Evolutionary conservation across 2,113 vertebrate species (phyloP).

Genomic region (Ceuthmochares aereus): DNA sequence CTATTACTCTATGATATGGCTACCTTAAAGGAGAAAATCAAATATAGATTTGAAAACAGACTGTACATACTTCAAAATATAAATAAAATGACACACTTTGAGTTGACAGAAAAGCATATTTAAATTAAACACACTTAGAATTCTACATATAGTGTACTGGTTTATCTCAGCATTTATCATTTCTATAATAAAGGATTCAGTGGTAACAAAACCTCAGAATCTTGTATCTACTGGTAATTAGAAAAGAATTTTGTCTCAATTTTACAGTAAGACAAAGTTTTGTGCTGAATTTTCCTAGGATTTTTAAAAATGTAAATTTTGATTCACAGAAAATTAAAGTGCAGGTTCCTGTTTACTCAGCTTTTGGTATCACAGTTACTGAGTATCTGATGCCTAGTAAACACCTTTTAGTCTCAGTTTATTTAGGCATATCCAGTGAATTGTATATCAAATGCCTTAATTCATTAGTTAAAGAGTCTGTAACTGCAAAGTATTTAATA

Average conservation of each 20-base stretch:
- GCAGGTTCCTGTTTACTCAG: not conserved
- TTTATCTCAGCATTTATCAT: not conserved
- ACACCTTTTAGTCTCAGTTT: not conserved
- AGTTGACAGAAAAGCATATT: not conserved
- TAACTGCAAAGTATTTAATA: not conserved
- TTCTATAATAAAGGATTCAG: not conserved
- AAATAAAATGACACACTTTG: not conserved
- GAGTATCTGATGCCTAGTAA: not conserved
- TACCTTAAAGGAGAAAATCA: not conserved
- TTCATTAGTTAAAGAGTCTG: not conserved
- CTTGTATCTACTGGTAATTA: not conserved
- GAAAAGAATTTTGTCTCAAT: fast-evolving
- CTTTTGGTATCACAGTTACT: not conserved
- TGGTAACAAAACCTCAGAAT: not conserved
- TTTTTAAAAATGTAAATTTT: not conserved
- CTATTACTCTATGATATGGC: no score
- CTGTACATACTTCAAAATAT: not conserved
- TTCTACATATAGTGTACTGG: fast-evolving
- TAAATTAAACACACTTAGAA: not conserved
- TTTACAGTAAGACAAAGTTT: not conserved
- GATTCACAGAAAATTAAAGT: not conserved
- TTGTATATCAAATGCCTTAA: not conserved
- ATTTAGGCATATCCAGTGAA: not conserved
- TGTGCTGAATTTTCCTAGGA: not conserved
- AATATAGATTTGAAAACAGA: not conserved